Evolutionary conservation across 1,140 invertebrate species (phyloP).

Genomic region (Zophobas atratus): DNA sequence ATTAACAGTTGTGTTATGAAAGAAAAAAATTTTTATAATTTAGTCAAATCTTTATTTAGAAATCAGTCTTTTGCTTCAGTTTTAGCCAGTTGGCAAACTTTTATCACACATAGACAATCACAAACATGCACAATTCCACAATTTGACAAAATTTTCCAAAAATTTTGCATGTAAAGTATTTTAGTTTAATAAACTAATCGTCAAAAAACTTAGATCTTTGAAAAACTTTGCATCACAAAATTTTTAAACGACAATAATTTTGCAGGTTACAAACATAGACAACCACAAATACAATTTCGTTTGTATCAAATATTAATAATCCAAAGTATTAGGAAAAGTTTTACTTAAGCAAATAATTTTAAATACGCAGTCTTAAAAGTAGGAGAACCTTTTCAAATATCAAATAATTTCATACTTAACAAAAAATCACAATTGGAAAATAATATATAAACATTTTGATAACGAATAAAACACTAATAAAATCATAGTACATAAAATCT

Average conservation of each 20-base stretch:
- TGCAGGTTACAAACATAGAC: constrained; percentile 33
- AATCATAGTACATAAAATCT: constrained; percentile 46
- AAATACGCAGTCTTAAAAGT: constrained; percentile 48
- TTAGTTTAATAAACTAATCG: constrained; percentile 33
- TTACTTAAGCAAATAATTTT: constrained; percentile 34
- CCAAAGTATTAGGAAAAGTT: constrained; percentile 25
- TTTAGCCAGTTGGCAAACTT: constrained; percentile 61
- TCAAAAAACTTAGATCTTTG: constrained; percentile 28
- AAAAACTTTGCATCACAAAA: constrained; percentile 51
- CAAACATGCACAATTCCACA: constrained; percentile 63
- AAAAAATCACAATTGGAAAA: constrained; percentile 43
- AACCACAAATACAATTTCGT: constrained; percentile 45
- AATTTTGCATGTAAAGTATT: constrained; percentile 48
- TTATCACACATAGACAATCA: constrained; percentile 66
- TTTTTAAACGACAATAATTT: constrained; percentile 34
- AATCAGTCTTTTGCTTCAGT: constrained; percentile 67
- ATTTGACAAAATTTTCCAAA: constrained; percentile 50
- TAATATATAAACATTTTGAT: constrained; percentile 42
- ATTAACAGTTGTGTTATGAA: no score
- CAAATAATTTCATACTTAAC: constrained; percentile 41
- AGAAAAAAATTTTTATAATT: background rate
- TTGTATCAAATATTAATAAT: constrained; percentile 30
- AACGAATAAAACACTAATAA: constrained; percentile 49
- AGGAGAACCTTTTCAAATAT: constrained; percentile 41
- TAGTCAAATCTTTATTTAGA: constrained; percentile 62